Evolutionary conservation across 2,113 vertebrate species (phyloP).

Genomic region (Bos indicus): DNA sequence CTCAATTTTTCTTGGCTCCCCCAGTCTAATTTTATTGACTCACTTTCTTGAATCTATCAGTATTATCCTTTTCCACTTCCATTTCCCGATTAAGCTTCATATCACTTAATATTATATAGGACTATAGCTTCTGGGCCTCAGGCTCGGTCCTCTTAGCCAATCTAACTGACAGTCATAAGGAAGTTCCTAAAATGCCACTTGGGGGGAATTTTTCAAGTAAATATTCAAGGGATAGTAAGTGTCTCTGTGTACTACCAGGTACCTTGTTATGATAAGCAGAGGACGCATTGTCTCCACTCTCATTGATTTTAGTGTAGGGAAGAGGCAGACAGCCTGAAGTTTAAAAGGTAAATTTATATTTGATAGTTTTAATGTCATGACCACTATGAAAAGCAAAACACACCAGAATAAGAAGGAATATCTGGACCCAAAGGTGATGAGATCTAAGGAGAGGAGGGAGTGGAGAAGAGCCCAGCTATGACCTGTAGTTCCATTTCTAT

Average conservation of each 20-base stretch:
- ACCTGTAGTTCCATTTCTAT: not conserved
- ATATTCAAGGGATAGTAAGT: not conserved
- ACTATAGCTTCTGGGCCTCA: not conserved
- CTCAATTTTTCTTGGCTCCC: not conserved
- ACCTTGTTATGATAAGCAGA: not conserved
- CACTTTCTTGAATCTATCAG: not conserved
- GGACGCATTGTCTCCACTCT: not conserved
- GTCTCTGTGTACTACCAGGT: not conserved
- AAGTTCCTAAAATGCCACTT: not conserved
- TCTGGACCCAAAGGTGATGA: not conserved
- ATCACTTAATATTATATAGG: not conserved
- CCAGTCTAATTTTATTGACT: not conserved
- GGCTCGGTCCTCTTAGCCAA: not conserved
- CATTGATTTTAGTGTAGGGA: not conserved
- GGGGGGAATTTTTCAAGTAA: not conserved
- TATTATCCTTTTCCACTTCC: not conserved
- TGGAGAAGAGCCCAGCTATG: not conserved
- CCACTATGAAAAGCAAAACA: not conserved
- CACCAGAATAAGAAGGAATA: not conserved
- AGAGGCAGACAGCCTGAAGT: not conserved
- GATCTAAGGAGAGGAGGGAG: not conserved
- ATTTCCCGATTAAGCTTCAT: not conserved
- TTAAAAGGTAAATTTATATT: not conserved
- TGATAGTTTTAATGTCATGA: not conserved
- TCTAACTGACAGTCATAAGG: not conserved